Base-by-base conservation (phyloP, 2,797 vertebrate genomes). In the Poecilia gillii region DNA sequence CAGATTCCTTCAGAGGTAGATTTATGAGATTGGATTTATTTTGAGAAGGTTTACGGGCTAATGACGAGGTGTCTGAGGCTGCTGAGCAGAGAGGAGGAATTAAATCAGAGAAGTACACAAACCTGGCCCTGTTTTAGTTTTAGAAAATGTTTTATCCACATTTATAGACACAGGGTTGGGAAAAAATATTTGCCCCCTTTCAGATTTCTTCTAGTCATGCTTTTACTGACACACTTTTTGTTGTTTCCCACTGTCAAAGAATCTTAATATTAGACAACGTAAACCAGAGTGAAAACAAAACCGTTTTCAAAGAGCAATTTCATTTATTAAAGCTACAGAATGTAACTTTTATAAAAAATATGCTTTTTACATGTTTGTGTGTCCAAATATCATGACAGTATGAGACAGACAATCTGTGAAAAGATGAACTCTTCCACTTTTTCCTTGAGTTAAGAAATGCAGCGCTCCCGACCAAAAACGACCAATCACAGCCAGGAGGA, bases 1-100 rank as follows among this genome's bases (percentile, higher is more conserved):
- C 93, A 88, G 89, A 91, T 95, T 91, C 87, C 84, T 85, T 93
- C 87, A 85, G 92, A 93, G 92, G 89, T 90, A 90, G 91, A 93
- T 93, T 94, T 93, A 92, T 89, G 83, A 87, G 89, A 91, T 90
- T 88, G 91, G 92, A 90, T 91, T 93, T 94, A 93, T 94, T 94
- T 93, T 90, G 90, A 94, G 90, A 90, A 84, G 91, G 90, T 92
- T 93, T 93, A 92, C 87, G 31, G 80, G 88, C 90, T 92, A 91
- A 93, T 90, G 91, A 92, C 53, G 78, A 78, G 75, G 83, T 78
- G 81, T 88, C 86, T 82, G 86, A 86, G 75, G 82, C 76, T 80
- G 91, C 83, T 90, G 83, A 89, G 85, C 73, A 79, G 82, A 82
- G 84, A 87, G 18, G 72, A 82, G 76, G 78, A 92, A 92, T 93